Conservation (phyloP, 2,113 vertebrate species). For the Piprites chloris region DNA sequence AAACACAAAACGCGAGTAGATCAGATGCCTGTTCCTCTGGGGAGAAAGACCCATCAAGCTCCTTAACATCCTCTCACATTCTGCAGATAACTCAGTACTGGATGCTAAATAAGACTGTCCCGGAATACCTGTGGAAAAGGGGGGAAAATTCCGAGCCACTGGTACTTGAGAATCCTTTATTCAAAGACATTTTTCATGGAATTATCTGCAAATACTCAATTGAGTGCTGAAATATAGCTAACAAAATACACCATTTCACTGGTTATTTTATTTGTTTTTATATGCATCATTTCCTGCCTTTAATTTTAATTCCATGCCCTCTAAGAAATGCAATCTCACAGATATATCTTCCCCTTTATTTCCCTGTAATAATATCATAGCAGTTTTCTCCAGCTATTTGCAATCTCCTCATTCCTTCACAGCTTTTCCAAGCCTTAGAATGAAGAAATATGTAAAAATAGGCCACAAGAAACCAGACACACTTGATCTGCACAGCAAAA, state of each 20-base stretch:
- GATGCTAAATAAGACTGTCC: background rate
- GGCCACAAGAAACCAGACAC: constrained; percentile 49
- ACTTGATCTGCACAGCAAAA: constrained; percentile 44
- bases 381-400: constrained; percentile 10
- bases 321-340: background rate
- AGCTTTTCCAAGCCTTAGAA: constrained; percentile 24
- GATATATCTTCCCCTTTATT: background rate
- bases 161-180: background rate
- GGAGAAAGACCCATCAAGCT: background rate
- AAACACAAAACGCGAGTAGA: background rate
- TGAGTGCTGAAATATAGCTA: background rate
- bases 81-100: background rate
- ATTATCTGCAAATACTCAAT: background rate
- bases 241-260: background rate
- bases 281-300: background rate
- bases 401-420: background rate
- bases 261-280: background rate
- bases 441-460: constrained; percentile 59
- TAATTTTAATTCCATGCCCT: background rate
- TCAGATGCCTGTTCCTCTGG: background rate
- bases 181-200: background rate
- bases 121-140: background rate
- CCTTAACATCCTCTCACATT: background rate
- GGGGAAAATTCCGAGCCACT: background rate
- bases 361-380: background rate